Evolutionary conservation across 2,113 vertebrate genomes (phyloP), one percentile per base, ranked within the genome.

Genomic region (Rhinolophus sinicus): DNA sequence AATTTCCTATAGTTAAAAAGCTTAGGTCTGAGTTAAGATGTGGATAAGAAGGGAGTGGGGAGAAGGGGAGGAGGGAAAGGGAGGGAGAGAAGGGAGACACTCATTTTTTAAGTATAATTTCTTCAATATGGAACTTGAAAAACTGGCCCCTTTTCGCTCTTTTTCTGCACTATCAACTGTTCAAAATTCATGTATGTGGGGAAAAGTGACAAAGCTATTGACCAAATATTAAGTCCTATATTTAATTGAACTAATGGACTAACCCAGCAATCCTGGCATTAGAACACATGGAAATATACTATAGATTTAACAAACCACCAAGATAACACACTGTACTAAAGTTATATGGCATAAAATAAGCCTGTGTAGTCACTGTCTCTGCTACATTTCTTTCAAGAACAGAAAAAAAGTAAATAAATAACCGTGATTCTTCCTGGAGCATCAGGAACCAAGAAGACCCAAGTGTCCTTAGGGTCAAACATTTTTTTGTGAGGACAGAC

Each of bases 1-100:
- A 87, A 67, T 72, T 64, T 80, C n/a, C 47, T 88, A 64, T 9
- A 80, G 35, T 65, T 80, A 93, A 97, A 94, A n/a, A 84, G 24
- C 35, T 94, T 62, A 84, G 60, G 47, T 84, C 28, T 84, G 54
- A 84, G 35, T 44, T 75, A 93, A 72, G 58, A 67, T 70, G 14
- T 65, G 19, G 40, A 35, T 80, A 60, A 90, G 10, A 52, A 16
- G 7, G 12, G 21, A 24, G 58, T 8, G 22, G 6, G 60, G 10
- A 4, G 26, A 58, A 38, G 73, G 40, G 47, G 9, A 12, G 35
- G 47, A 22, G 62, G 33, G 12, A 12, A 62, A 62, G 24, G 10
- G 70, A 69, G 77, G 30, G 50, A 65, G 26, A 54, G 64, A 87
- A 40, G 35, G 52, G 35, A 82, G 12, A 76, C 18, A 52, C 60